Conservation (phyloP, 1,140 invertebrate genomes). For the Drosophila gunungcola region DNA sequence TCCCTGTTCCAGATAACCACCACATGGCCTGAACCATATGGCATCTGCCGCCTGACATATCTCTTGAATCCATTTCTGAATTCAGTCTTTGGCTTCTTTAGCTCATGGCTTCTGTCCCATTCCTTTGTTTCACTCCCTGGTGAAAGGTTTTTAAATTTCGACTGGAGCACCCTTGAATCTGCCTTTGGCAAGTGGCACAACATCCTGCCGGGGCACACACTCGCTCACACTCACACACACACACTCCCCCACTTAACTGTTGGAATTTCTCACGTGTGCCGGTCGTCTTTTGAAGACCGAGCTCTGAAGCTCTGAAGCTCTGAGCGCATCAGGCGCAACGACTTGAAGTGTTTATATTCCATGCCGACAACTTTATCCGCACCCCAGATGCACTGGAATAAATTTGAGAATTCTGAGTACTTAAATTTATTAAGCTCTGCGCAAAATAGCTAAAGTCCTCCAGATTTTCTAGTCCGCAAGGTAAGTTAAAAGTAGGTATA, state of each 20-base stretch:
- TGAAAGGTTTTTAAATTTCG: conserved; percentile 64
- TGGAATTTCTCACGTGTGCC: conserved; percentile 46
- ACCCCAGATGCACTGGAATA: conserved; percentile 1
- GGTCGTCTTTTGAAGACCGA: conserved; percentile 39
- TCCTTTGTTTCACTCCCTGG: conserved; percentile 36
- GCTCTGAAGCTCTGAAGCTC: conserved; percentile 9
- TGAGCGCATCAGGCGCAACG: conserved; percentile 55
- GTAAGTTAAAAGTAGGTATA: too few species aligned
- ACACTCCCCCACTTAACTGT: conserved; percentile 26
- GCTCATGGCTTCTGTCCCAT: not conserved
- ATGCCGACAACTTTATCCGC: conserved; percentile 51
- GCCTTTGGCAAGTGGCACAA: conserved; percentile 58
- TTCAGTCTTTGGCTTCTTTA: conserved; percentile 25
- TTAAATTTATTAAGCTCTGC: not conserved
- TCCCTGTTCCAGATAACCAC: conserved; percentile 1
- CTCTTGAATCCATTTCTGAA: conserved; percentile 43
- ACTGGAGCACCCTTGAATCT: conserved; percentile 55
- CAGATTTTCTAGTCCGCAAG: too few species aligned
- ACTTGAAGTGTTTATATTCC: conserved; percentile 63
- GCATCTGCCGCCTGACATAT: conserved; percentile 51
- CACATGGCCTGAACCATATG: conserved; percentile 33
- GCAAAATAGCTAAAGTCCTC: too few species aligned
- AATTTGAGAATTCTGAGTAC: not conserved
- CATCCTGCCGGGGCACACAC: conserved; percentile 11
- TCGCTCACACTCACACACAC: not conserved